These are phyloP conservation scores for Anhinga rufa DNA, from an alignment of 2,113 vertebrate genomes.

Conservation along the genomic window DNA sequence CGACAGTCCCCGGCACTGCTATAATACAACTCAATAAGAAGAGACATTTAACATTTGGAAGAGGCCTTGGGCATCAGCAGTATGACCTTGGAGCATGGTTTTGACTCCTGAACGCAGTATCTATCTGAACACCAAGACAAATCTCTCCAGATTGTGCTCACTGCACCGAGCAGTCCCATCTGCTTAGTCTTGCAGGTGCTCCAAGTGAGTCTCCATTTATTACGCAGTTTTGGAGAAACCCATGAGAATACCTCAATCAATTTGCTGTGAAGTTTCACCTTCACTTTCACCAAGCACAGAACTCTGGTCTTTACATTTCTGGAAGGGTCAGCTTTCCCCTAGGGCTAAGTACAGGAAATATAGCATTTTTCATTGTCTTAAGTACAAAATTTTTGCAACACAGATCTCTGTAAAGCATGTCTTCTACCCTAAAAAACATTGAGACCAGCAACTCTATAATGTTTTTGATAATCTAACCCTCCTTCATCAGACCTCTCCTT, in stretches of 20 bases:
- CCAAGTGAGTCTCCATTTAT: background rate
- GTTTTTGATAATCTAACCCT: background rate
- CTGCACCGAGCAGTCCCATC: conserved; percentile 18
- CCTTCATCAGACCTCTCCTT: background rate
- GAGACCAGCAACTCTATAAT: background rate
- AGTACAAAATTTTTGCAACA: background rate
- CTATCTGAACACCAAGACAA: background rate
- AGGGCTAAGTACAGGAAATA: background rate
- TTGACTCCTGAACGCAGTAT: background rate
- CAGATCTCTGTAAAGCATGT: background rate
- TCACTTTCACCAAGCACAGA: background rate
- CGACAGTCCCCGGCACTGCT: background rate
- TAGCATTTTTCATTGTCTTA: background rate
- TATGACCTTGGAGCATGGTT: background rate
- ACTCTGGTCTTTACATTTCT: background rate
- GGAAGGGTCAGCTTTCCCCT: background rate
- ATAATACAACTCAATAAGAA: background rate
- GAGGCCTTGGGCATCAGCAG: background rate
- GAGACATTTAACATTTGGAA: background rate
- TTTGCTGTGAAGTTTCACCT: conserved; percentile 25
- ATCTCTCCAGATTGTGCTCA: conserved; percentile 21
- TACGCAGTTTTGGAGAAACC: background rate
- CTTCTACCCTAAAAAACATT: background rate
- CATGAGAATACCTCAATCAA: conserved; percentile 25
- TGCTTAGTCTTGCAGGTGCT: conserved; percentile 21